A percentile compares a stretch with the other conserved stretches of the same genome.
phyloP scores from a whole-genome alignment of 2,888 invertebrate genomes.

The Tanypteryx hageni region DNA sequence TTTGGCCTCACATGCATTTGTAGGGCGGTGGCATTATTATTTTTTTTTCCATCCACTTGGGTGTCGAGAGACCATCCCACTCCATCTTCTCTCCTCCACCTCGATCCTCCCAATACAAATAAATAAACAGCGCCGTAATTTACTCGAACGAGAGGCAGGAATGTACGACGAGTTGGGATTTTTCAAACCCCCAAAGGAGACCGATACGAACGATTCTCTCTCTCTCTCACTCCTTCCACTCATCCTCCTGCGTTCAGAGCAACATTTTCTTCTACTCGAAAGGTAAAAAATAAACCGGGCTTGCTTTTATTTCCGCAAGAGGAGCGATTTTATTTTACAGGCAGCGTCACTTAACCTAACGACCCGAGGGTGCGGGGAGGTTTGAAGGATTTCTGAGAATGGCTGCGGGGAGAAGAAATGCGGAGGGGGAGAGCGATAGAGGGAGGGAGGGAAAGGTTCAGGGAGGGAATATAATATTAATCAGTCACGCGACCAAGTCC shows the following conservation, averaged over 20 bases:
- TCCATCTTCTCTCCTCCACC: too few relatives aligned
- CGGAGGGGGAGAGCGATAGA: too few relatives aligned
- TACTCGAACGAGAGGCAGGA: background rate
- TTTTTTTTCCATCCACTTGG: constrained; percentile 21
- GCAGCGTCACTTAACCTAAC: background rate
- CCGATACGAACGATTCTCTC: background rate
- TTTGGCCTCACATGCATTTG: background rate
- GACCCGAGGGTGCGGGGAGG: too few relatives aligned
- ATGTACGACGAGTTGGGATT: constrained; percentile 9
- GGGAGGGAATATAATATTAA: too few relatives aligned
- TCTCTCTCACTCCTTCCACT: too few relatives aligned
- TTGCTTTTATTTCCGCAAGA: background rate
- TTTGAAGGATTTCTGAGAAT: too few relatives aligned
- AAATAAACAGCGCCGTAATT: background rate
- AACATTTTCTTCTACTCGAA: background rate
- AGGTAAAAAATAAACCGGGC: background rate
- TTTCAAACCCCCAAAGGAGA: background rate
- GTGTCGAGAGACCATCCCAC: background rate
- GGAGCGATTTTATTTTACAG: background rate
- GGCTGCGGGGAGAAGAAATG: too few relatives aligned
- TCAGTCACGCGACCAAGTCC: too few relatives aligned
- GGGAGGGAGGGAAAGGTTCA: too few relatives aligned
- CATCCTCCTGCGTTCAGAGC: too few relatives aligned
- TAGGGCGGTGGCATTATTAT: background rate
- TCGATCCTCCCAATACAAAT: background rate